Percentiles rank a stretch among this genome's conserved stretches.
Conservation (phyloP, 2,888 invertebrate genomes). For the Smittia aterrima region DNA sequence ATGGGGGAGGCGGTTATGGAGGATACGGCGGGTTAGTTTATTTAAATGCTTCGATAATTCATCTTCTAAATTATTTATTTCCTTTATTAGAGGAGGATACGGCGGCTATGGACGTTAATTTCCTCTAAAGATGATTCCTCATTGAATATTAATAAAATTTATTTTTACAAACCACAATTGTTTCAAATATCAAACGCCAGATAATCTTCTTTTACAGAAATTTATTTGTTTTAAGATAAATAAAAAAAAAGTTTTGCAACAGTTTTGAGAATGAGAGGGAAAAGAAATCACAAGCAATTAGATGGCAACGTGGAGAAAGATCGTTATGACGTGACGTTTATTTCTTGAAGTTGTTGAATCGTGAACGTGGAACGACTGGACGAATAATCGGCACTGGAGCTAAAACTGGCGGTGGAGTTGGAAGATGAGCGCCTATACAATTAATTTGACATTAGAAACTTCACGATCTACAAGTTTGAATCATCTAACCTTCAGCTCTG, state of each 20-base stretch:
- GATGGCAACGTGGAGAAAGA: background rate
- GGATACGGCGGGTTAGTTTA: background rate
- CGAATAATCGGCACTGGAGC: background rate
- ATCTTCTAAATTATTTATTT: too few relatives aligned
- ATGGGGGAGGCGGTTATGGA: background rate
- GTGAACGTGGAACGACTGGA: background rate
- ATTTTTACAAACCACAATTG: too few relatives aligned
- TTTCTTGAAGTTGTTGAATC: slow-evolving; percentile 1
- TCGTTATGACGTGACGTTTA: background rate
- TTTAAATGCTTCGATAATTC: too few relatives aligned
- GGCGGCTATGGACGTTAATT: background rate
- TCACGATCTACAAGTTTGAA: background rate
- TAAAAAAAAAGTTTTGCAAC: background rate
- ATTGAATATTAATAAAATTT: too few relatives aligned
- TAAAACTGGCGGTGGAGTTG: background rate
- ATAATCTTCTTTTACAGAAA: background rate
- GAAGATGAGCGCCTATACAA: background rate
- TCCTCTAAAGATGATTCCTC: too few relatives aligned
- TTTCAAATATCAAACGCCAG: too few relatives aligned
- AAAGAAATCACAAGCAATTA: background rate
- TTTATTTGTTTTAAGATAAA: background rate
- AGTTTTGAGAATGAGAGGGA: background rate
- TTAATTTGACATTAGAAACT: background rate
- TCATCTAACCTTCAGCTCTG: slow-evolving; percentile 52
- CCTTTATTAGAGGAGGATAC: background rate